Evolutionary conservation across 2,797 vertebrate genomes (phyloP).

Genomic region (Ciconia nigra): DNA sequence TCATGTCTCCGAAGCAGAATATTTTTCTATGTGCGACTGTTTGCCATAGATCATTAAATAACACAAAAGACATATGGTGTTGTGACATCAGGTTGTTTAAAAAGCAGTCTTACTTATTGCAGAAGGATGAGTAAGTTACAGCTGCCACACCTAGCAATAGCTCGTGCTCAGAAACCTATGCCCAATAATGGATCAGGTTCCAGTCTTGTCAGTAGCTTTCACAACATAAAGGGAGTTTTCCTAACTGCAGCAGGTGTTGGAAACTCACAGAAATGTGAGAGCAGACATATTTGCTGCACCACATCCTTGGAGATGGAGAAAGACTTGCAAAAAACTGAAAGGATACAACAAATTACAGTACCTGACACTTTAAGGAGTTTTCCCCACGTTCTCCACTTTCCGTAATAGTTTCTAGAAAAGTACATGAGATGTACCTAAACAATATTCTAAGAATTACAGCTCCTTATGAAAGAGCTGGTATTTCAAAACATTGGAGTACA

Average conservation of each 20-base stretch:
- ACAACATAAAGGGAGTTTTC: background rate
- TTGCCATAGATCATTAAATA: background rate
- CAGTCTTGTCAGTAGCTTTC: background rate
- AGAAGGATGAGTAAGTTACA: background rate
- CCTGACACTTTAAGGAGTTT: background rate
- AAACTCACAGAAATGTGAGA: background rate
- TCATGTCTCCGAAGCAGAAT: background rate
- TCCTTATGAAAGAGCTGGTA: background rate
- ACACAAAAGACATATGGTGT: background rate
- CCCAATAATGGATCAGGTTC: background rate
- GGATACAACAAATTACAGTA: background rate
- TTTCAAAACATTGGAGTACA: background rate
- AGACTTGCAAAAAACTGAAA: background rate
- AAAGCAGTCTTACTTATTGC: background rate
- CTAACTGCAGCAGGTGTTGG: background rate
- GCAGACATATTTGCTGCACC: background rate
- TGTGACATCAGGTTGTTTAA: background rate
- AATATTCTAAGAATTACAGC: background rate
- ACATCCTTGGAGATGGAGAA: background rate
- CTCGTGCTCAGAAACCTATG: background rate
- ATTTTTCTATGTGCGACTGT: background rate
- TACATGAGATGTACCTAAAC: background rate
- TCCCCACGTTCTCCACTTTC: background rate
- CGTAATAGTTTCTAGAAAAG: background rate
- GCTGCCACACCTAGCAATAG: background rate